Evolutionary conservation across 2,113 vertebrate genomes (phyloP).

Genomic region (Megaleporinus macrocephalus): DNA sequence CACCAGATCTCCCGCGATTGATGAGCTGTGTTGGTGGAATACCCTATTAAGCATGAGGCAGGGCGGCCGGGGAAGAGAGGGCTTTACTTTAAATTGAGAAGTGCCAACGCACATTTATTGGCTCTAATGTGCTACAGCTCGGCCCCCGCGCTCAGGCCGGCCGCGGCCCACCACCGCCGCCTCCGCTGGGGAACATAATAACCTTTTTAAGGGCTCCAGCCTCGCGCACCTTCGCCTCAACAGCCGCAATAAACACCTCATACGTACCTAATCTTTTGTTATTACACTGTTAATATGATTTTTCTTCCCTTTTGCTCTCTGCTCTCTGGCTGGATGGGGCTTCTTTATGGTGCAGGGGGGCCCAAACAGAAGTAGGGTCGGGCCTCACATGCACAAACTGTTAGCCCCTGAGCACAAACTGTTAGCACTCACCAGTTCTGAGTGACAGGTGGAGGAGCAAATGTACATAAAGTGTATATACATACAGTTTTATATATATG

Average conservation of each 20-base stretch:
- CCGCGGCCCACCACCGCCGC: slow-evolving; percentile 65
- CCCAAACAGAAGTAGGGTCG: neutral
- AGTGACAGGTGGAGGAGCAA: no score
- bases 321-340: slow-evolving; percentile 5
- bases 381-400: neutral
- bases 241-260: slow-evolving; percentile 75
- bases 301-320: slow-evolving; percentile 50
- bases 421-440: no score
- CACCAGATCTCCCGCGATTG: slow-evolving; percentile 73
- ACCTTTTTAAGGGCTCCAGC: slow-evolving; percentile 74
- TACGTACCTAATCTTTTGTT: slow-evolving; percentile 80
- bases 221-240: slow-evolving; percentile 20
- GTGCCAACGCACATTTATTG: slow-evolving; percentile 88
- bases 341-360: neutral
- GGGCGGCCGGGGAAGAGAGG: slow-evolving; percentile 72
- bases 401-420: no score
- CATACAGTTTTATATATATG: no score
- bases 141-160: slow-evolving; percentile 65
- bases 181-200: slow-evolving; percentile 77
- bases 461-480: no score
- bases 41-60: slow-evolving; percentile 82
- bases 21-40: slow-evolving; percentile 78
- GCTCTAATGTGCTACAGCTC: slow-evolving; percentile 82
- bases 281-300: slow-evolving; percentile 80
- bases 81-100: slow-evolving; percentile 87